Conservation (phyloP, 2,113 vertebrate genomes). For the Coregonus clupeaformis region DNA sequence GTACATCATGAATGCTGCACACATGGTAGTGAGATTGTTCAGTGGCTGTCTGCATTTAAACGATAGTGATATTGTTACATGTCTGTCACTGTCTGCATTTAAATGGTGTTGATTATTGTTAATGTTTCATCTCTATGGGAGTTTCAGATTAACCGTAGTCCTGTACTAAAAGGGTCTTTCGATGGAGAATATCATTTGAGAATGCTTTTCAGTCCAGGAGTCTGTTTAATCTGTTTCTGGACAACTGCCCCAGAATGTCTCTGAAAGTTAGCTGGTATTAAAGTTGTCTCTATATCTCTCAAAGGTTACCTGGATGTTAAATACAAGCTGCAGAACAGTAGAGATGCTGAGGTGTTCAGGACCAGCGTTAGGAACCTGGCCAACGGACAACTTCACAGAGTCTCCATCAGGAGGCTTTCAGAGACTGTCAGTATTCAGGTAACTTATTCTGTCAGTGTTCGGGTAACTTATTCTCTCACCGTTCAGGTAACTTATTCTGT, state of each 20-base stretch:
- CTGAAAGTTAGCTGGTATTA: no score
- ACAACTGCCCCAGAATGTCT: no score
- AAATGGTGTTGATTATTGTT: not conserved
- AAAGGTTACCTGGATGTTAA: slow-evolving; percentile 82
- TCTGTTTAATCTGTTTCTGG: no score
- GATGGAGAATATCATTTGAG: no score
- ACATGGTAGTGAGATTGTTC: not conserved
- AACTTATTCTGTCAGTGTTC: slow-evolving; percentile 26
- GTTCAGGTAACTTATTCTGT: slow-evolving; percentile 71
- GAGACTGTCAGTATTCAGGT: slow-evolving; percentile 76
- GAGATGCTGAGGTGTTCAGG: slow-evolving; percentile 73
- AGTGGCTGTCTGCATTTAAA: slow-evolving; percentile 15
- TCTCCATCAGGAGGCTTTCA: slow-evolving; percentile 77
- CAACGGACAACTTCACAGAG: slow-evolving; percentile 74
- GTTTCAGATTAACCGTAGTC: no score
- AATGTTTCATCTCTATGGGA: no score
- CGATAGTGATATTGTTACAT: not conserved
- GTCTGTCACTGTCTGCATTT: slow-evolving; percentile 3
- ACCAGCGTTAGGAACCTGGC: slow-evolving; percentile 74
- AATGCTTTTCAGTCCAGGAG: no score
- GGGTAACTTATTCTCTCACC: no score
- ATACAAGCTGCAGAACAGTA: slow-evolving; percentile 75
- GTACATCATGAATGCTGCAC: not conserved
- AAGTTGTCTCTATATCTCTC: not conserved
- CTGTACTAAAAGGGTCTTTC: no score